phyloP scores from a whole-genome alignment of 2,113 vertebrate genomes.

The Apteryx owenii region DNA sequence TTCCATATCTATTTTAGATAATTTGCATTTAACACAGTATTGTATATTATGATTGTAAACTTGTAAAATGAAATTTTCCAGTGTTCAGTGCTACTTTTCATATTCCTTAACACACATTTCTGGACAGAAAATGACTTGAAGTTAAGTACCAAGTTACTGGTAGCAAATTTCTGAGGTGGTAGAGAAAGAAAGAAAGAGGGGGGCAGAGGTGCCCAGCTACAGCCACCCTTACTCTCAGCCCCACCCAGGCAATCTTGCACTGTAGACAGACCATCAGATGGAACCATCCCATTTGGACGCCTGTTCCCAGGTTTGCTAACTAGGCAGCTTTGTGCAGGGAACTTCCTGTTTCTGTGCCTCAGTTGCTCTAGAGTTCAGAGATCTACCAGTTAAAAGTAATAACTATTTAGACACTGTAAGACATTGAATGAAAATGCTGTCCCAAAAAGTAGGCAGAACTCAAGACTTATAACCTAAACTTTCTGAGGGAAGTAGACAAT shows the following conservation, averaged over 20 bases:
- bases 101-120: background rate
- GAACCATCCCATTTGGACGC: background rate
- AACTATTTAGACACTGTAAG: background rate
- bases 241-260: background rate
- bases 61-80: background rate
- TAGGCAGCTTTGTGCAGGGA: background rate
- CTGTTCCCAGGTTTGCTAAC: background rate
- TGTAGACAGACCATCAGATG: background rate
- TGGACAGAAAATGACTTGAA: background rate
- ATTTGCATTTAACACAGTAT: background rate
- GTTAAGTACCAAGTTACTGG: background rate
- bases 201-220: background rate
- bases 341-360: background rate
- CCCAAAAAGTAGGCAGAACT: background rate
- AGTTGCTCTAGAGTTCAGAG: background rate
- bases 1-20: background rate
- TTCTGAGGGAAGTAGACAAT: background rate
- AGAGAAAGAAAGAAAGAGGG: background rate
- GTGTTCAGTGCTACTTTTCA: background rate
- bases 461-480: background rate
- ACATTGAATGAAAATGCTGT: background rate
- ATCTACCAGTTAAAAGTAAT: background rate
- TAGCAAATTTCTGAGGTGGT: background rate
- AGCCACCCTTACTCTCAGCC: background rate
- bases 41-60: background rate